These are phyloP conservation scores for Noctua janthe DNA, from an alignment of 2,888 invertebrate genomes.

Conservation along the genomic window DNA sequence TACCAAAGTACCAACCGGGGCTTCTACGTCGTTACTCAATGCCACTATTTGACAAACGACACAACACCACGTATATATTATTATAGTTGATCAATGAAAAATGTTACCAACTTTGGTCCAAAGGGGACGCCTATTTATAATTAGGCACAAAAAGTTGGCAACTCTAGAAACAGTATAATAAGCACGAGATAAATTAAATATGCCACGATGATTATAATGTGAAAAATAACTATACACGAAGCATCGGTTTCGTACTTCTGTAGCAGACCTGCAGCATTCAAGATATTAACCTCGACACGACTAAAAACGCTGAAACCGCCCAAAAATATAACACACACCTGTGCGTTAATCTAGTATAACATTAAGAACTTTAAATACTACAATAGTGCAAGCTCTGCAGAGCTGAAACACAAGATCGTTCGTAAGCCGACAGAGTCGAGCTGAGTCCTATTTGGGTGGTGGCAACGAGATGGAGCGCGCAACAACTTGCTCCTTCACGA, in stretches of 20 bases:
- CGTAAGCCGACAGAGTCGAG: conserved; percentile 52
- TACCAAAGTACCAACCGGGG: conserved; percentile 46
- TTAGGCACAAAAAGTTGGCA: conserved; percentile 52
- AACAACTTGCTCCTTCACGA: conserved; percentile 52
- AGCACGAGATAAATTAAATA: conserved; percentile 30
- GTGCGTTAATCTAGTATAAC: conserved; percentile 55
- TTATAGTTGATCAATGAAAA: neutral
- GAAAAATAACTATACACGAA: conserved; percentile 19
- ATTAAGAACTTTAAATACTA: conserved; percentile 59
- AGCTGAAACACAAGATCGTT: conserved; percentile 58
- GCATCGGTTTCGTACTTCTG: conserved; percentile 52
- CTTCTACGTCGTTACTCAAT: conserved; percentile 3
- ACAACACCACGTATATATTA: conserved; percentile 9
- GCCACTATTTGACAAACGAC: conserved; percentile 22
- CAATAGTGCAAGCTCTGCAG: conserved; percentile 43
- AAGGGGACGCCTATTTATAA: conserved; percentile 31
- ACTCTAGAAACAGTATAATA: conserved; percentile 16
- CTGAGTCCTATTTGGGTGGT: conserved; percentile 59
- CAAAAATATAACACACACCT: conserved; percentile 61
- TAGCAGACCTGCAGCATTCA: conserved; percentile 51
- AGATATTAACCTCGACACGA: conserved; percentile 61
- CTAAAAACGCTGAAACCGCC: conserved; percentile 60
- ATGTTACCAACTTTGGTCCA: conserved; percentile 50
- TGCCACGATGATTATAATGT: conserved; percentile 1
- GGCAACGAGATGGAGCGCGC: conserved; percentile 65